Base-by-base conservation (phyloP, 2,797 vertebrate genomes). In the Tachyglossus aculeatus region DNA sequence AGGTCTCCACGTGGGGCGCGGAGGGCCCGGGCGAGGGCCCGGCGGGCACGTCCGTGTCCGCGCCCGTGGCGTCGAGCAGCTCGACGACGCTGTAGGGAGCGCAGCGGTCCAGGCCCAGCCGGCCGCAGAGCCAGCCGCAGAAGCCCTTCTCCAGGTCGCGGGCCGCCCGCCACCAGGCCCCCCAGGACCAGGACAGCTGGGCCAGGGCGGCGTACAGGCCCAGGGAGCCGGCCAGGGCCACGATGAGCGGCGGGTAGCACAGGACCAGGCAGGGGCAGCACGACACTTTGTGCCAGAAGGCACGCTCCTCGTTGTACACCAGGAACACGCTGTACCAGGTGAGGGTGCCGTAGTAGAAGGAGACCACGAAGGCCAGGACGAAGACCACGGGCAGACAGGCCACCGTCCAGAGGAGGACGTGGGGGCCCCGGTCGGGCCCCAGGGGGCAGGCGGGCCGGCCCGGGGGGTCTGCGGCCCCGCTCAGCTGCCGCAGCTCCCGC, bases 281-380 rank as follows among this genome's bases (percentile, higher is more conserved):
- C 1, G 95, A 97, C 27, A 99, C 96, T 92, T 99, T 99, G 88
- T 99, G 98, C 96, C 97, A 99, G 89, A 99, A 99, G 75, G 98
- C 98, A 92, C 98, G 95, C 78, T 99, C 97, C 88, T 99, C 98
- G 0, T 99, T 99, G 91, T 99, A 99, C 57, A 99, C 98, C 74
- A 99, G 92, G 89, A 99, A 99, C 67, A 99, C 95, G 24, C 98
- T 99, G 87, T 99, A 99, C 98, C 98, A 99, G 67, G 98, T 98
- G 85, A 99, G 96, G 2, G 98, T 99, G 81, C 97, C 98, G 1
- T 98, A 99, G 90, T 98, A 99, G 90, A 99, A 99, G 13, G 97
- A 98, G 66, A 97, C 96, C 67, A 99, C 93, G 1, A 99, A 99
- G 31, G 98, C 96, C 62, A 98, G 93, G 33, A 98, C 71, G 64